phyloP scores from a whole-genome alignment of 2,113 vertebrate genomes.

The Pholis gunnellus region DNA sequence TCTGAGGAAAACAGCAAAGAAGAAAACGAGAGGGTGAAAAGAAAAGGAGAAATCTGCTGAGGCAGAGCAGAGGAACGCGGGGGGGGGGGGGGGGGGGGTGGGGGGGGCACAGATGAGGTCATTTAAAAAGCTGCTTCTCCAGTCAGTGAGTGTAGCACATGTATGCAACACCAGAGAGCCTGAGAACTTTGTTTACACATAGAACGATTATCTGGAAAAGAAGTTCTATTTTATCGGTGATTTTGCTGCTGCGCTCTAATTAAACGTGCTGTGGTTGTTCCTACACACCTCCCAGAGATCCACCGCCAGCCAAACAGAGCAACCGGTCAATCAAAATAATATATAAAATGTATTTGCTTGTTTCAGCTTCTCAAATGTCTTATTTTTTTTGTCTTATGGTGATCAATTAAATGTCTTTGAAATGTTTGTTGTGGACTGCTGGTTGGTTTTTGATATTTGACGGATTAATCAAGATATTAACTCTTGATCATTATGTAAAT shows the following conservation, averaged over 20 bases:
- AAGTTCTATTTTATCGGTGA: background rate
- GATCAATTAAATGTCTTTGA: background rate
- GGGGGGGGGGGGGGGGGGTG: conserved; percentile 11
- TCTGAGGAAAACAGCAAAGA: background rate
- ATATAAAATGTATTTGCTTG: background rate
- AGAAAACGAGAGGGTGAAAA: conserved; percentile 29
- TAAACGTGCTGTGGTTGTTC: background rate
- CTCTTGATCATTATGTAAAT: background rate
- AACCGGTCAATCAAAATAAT: background rate
- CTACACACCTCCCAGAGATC: background rate
- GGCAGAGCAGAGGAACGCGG: conserved; percentile 53
- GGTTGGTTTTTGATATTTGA: background rate
- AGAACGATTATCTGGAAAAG: background rate
- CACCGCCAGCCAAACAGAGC: background rate
- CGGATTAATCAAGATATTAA: background rate
- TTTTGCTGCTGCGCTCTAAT: background rate
- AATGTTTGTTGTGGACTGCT: background rate
- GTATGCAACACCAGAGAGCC: conserved; percentile 5
- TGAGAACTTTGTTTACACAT: background rate
- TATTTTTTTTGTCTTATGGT: too few relatives aligned
- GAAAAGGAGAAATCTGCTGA: conserved; percentile 52
- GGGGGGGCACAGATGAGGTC: conserved; percentile 40
- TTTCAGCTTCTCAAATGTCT: background rate
- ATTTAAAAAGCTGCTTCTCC: conserved; percentile 56
- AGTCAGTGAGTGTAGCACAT: conserved; percentile 44